phyloP scores from a whole-genome alignment of 2,888 invertebrate species.

The Macrosiphum euphorbiae region DNA sequence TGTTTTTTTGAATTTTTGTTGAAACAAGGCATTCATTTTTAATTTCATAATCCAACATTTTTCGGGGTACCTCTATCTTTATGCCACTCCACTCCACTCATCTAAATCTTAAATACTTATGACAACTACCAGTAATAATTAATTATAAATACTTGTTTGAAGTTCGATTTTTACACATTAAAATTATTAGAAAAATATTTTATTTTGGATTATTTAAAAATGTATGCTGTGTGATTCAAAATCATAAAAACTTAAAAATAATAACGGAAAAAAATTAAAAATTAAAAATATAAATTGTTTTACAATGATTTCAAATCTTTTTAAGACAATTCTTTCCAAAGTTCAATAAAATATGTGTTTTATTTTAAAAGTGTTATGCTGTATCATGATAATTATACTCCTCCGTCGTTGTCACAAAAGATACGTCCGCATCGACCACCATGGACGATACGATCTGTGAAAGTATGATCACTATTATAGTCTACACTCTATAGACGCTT shows the following conservation, averaged over 20 bases:
- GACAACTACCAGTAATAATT: background rate
- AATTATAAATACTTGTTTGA: background rate
- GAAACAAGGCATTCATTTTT: background rate
- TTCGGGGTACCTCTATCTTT: background rate
- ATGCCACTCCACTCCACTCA: background rate
- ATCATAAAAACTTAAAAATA: background rate
- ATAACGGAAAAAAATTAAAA: background rate
- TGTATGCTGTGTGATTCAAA: background rate
- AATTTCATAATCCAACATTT: background rate
- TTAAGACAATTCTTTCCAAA: background rate
- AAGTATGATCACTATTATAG: background rate
- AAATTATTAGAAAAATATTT: background rate
- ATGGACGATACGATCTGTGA: background rate
- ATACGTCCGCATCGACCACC: background rate
- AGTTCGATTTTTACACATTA: background rate
- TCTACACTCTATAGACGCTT: background rate
- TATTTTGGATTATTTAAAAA: background rate
- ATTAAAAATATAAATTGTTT: background rate
- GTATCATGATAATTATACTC: background rate
- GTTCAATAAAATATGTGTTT: background rate
- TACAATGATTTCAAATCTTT: background rate
- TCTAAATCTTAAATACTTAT: background rate
- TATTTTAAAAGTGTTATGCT: background rate
- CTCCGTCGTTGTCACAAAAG: accelerated
- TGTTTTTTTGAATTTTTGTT: background rate